Percentiles rank a stretch among this genome's conserved stretches.
phyloP scores from a whole-genome alignment of 2,888 invertebrate species.

The Noctua janthina region DNA sequence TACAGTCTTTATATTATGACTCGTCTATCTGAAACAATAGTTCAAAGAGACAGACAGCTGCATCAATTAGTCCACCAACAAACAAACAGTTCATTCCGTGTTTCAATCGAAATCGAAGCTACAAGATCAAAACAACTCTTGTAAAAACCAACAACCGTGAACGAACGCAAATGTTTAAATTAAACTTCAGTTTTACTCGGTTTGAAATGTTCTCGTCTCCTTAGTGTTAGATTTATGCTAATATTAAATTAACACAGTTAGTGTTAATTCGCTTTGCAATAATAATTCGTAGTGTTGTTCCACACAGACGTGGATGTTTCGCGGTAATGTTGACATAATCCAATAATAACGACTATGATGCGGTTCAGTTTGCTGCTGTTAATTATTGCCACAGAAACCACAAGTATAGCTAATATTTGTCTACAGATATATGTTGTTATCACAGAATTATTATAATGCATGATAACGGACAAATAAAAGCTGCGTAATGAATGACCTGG shows the following conservation, averaged over 20 bases:
- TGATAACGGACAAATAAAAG: constrained; percentile 3
- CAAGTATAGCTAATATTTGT: constrained; percentile 1
- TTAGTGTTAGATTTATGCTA: neutral
- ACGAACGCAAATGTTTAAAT: constrained; percentile 23
- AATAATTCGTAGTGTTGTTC: constrained; percentile 15
- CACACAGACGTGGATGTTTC: neutral
- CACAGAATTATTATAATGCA: neutral
- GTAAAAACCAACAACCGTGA: constrained; percentile 27
- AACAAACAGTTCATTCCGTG: constrained; percentile 13
- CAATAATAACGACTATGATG: constrained; percentile 12
- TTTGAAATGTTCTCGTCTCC: constrained; percentile 11
- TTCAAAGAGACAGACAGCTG: neutral
- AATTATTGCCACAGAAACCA: constrained; percentile 12
- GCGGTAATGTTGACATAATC: neutral
- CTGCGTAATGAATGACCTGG: neutral
- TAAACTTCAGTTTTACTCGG: constrained; percentile 8
- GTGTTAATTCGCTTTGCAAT: constrained; percentile 1
- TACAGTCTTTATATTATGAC: neutral
- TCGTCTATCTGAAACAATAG: neutral
- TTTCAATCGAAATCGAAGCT: neutral
- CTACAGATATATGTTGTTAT: neutral
- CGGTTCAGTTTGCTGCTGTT: constrained; percentile 13
- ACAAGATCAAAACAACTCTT: constrained; percentile 27
- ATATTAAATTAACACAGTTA: constrained; percentile 13
- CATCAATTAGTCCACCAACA: constrained; percentile 19